phyloP scores from a whole-genome alignment of 2,113 vertebrate genomes.

The Phalacrocorax brasilianus region DNA sequence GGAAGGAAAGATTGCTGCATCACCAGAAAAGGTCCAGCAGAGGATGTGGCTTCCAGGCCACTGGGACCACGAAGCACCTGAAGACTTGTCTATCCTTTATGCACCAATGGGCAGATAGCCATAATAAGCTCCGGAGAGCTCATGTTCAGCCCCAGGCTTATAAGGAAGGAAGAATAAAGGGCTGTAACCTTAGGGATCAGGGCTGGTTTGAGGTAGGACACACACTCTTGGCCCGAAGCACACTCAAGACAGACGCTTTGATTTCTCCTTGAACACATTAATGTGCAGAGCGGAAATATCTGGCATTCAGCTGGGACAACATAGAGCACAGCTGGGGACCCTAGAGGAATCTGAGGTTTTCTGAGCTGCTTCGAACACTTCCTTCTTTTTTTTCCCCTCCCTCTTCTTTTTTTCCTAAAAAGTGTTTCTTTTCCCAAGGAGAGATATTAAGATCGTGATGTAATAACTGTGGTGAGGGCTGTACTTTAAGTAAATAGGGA shows the following conservation, averaged over 20 bases:
- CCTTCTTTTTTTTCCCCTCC: neutral
- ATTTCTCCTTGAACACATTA: neutral
- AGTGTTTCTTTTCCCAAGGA: slow-evolving; percentile 36
- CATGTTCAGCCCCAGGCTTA: accelerated
- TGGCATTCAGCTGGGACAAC: slow-evolving; percentile 40
- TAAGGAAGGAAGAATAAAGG: neutral
- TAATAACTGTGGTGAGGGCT: neutral
- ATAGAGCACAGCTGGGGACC: slow-evolving; percentile 47
- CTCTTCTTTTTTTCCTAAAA: neutral
- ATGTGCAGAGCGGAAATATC: slow-evolving; percentile 29
- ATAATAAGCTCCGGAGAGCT: neutral
- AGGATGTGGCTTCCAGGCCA: neutral
- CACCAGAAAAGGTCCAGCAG: accelerated
- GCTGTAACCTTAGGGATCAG: neutral
- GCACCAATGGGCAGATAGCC: neutral
- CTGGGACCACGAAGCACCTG: neutral
- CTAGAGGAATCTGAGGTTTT: slow-evolving; percentile 32
- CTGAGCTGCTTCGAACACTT: slow-evolving; percentile 9
- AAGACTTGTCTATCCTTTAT: neutral
- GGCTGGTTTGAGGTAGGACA: neutral
- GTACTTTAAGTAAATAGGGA: neutral
- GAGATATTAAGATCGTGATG: neutral
- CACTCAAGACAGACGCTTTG: neutral
- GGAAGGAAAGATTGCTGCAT: neutral
- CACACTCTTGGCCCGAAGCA: neutral